phyloP scores from a whole-genome alignment of 1,140 invertebrate genomes.

The Lordiphosa collinella region DNA sequence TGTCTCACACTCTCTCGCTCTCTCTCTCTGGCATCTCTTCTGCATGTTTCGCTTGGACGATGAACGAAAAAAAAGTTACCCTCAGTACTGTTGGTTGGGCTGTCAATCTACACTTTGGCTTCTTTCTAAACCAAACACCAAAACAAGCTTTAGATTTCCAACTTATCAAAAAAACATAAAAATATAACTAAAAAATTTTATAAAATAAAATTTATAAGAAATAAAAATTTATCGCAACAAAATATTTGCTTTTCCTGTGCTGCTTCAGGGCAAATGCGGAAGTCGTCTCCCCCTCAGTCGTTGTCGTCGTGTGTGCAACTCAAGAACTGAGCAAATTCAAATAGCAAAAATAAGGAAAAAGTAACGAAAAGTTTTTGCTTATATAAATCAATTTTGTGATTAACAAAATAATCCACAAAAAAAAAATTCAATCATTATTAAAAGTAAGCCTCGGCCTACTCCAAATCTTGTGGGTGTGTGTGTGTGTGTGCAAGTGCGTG shows the following conservation, averaged over 20 bases:
- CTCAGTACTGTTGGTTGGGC: slow-evolving; percentile 61
- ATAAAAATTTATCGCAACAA: slow-evolving; percentile 10
- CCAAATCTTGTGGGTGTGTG: slow-evolving; percentile 4
- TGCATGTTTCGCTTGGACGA: slow-evolving; percentile 51
- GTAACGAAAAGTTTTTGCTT: no score
- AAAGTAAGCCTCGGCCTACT: slow-evolving; percentile 19
- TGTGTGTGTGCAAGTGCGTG: slow-evolving; percentile 10
- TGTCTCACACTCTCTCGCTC: slow-evolving; percentile 17
- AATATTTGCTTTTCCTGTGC: no score
- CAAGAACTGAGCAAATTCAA: no score
- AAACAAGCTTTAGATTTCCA: slow-evolving; percentile 23
- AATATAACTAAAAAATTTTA: neutral
- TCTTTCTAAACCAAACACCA: slow-evolving; percentile 76
- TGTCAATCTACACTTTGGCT: slow-evolving; percentile 80
- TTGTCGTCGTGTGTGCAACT: no score
- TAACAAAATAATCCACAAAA: slow-evolving; percentile 18
- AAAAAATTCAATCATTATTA: slow-evolving; percentile 30
- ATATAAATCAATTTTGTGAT: slow-evolving; percentile 8
- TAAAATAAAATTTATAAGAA: slow-evolving; percentile 1
- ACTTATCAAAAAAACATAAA: slow-evolving; percentile 6
- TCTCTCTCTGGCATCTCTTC: slow-evolving; percentile 29
- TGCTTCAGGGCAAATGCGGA: no score
- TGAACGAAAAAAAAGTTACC: slow-evolving; percentile 75
- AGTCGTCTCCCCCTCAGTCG: no score
- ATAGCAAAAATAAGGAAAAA: no score